Evolutionary conservation across 2,797 vertebrate species (phyloP).

Genomic region (Chelon labrosus): DNA sequence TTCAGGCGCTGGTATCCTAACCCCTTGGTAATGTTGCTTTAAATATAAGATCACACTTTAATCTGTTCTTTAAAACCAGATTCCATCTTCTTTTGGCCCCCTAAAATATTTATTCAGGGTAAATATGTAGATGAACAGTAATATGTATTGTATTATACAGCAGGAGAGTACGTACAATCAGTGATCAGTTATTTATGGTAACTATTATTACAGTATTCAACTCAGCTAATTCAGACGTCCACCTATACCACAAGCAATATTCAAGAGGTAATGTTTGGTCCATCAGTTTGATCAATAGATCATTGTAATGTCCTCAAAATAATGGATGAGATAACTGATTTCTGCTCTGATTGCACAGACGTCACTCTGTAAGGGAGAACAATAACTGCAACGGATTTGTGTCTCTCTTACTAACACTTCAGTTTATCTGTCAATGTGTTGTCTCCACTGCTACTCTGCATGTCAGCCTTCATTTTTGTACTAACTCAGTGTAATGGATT

Average conservation of each 20-base stretch:
- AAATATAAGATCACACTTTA: no score
- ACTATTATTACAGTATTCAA: no score
- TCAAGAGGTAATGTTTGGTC: neutral
- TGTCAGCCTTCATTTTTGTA: neutral
- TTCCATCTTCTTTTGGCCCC: neutral
- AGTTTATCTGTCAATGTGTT: neutral
- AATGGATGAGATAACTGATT: slow-evolving; percentile 10
- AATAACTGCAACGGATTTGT: neutral
- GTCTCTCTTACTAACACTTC: neutral
- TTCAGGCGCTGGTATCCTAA: neutral
- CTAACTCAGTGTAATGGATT: neutral
- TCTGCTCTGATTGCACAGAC: neutral
- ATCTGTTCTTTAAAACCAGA: no score
- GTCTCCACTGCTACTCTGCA: neutral
- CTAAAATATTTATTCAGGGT: no score
- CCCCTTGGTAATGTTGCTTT: neutral
- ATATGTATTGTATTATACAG: neutral
- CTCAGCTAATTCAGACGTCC: no score
- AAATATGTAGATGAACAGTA: no score
- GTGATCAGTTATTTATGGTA: no score
- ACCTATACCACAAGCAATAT: no score
- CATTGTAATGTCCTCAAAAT: neutral
- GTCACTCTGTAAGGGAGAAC: neutral
- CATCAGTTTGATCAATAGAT: neutral
- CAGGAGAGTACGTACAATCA: neutral